Base-by-base conservation (phyloP, 2,888 invertebrate species). In the Agrypnus murinus region DNA sequence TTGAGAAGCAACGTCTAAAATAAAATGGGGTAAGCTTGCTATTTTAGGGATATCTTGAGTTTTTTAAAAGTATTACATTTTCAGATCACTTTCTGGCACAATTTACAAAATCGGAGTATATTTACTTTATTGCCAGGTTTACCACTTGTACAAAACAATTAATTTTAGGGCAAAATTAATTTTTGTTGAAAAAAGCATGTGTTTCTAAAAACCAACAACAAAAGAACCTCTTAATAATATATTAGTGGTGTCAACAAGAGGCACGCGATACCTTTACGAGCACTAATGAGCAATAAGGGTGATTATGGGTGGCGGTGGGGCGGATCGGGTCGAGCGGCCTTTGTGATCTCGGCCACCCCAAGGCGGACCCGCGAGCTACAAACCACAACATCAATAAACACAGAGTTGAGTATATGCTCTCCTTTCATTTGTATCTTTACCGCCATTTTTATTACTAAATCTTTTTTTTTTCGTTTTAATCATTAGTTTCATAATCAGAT, bases 261-360 rank as follows among this genome's bases (percentile, higher is more conserved):
- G 76, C 76, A 76, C 75, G 76, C 76, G 76, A 76, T 71, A 66
- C 74, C 66, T 76, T 76, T 76, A 76, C 71, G 74, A 76, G 68
- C 74, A 60, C 69, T 76, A 76, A 76, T 75, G 76, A 76, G 76
- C 75, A 74, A 75, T 76, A 72, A 74, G 74, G 69, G 69, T 68
- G 73, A 76, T 76, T 75, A 75, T 72, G 70, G 74, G 70, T 60
- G 69, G 55, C 64, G 72, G 50, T 55, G 55, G 65, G 60, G 67
- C 67, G 74, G 74, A 34, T 34, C 66, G 15, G 59, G 17, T 55
- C 65, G 55, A 65, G 48, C 65, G 57, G 58, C 59, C 34, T 63
- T 60, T 72, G 15, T 68, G 59, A 64, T 72, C 59, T 68, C 45
- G 58, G 43, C 68, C 60, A 72, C 71, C 71, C 71, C 50, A 55